Conservation (phyloP, 2,888 invertebrate genomes). For the Noctua pronuba region DNA sequence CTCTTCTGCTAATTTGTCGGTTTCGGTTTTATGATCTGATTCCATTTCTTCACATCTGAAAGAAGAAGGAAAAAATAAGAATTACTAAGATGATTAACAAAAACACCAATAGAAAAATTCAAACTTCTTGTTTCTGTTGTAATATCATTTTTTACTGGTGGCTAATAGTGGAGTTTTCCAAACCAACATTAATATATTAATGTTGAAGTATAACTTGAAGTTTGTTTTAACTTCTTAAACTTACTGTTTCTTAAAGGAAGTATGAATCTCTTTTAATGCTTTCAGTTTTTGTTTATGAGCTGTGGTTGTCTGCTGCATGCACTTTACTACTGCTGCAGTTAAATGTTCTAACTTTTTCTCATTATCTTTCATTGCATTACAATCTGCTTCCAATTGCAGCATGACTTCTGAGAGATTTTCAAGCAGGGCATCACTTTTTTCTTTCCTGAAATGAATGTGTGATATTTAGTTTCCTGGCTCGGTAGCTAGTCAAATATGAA, state of each 20-base stretch:
- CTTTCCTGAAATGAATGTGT: conserved; percentile 74
- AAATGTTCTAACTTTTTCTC: conserved; percentile 84
- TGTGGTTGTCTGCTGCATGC: conserved; percentile 80
- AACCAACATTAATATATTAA: neutral
- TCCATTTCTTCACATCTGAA: conserved; percentile 82
- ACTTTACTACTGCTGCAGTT: conserved; percentile 79
- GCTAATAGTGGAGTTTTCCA: neutral
- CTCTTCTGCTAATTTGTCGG: conserved; percentile 79
- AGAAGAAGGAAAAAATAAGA: conserved; percentile 13
- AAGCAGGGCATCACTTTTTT: conserved; percentile 75
- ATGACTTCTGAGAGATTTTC: conserved; percentile 78
- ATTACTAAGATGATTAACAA: neutral
- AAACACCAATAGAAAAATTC: neutral
- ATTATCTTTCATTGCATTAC: conserved; percentile 82
- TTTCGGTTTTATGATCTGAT: conserved; percentile 76
- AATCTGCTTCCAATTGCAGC: conserved; percentile 79
- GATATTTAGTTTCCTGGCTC: neutral
- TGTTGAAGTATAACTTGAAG: no score
- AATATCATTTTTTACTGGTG: neutral
- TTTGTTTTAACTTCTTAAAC: neutral
- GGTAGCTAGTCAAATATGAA: neutral
- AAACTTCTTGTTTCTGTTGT: conserved; percentile 1
- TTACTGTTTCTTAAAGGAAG: conserved; percentile 81
- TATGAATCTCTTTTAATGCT: conserved; percentile 78
- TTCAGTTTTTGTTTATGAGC: conserved; percentile 82